Evolutionary conservation across 92 coral and sea anemone genomes (phyloP), one percentile per base, ranked within the genome.

Genomic region (Siderastrea siderea): DNA sequence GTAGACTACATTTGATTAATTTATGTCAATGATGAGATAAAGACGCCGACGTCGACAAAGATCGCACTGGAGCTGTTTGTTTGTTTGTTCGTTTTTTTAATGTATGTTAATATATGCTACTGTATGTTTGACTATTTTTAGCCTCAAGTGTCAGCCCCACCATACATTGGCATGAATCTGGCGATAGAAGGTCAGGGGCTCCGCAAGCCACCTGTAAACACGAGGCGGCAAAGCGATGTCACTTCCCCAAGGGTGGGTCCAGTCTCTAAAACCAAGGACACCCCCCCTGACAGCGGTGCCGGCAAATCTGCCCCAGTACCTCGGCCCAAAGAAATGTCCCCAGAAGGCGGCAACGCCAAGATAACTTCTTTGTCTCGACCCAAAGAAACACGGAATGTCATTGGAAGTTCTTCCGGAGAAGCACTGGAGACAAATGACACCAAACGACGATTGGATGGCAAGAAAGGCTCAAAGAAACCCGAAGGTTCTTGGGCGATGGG

Each of bases 121-220:
- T n/a, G 50, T 68, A n/a, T n/a, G 19, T 70, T 50, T 77, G 55
- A 73, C 61, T 52, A 10, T 50, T 75, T 72, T 13, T 80, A 98
- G 99, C 94, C 99, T 0, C 97, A 82, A 65, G 90, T 98, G 14
- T 90, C 95, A 67, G 96, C 99, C 0, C 99, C 99, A 1, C 98
- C 99, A 4, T 98, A 98, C 75, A 98, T 98, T 48, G 99, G 99
- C 19, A 95, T 98, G 44, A 95, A 87, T 74, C 53, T 98, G 81
- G 79, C 95, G 6, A 93, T 98, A 3, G 96, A 94, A 75, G 99
- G 99, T 0, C 93, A 92, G 58, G 95, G 95, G 58, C 86, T 97
- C 16, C 93, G 91, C 16, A 92, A 93, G 59, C 65, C 93, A 4
- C 86, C 91, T 55, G 68, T 49, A 47, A 68, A 74, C 51, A 7